Evolutionary conservation across 1,140 invertebrate species (phyloP), one percentile per base, ranked within the genome.

Genomic region (Zaprionus vittiger): DNA sequence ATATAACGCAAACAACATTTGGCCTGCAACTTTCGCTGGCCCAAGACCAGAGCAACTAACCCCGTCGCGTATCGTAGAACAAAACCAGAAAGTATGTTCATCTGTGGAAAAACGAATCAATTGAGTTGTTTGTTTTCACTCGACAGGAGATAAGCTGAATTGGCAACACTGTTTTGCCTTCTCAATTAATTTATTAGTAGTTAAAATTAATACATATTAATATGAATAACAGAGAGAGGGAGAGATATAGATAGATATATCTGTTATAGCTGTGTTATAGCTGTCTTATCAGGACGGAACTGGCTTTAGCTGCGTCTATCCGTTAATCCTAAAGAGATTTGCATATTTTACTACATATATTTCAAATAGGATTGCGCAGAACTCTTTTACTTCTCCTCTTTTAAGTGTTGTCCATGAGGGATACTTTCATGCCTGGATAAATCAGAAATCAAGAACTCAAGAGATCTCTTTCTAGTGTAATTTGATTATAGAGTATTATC

Each of bases 1-100:
- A 73, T 67, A 60, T 66, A 66, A 60, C 61, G 41, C 65, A 69
- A 80, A 67, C 69, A 84, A 66, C 72, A 80, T 77, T 83, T 83
- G 55, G 60, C 71, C 73, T 41, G 63, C 76, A 68, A 60, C 15
- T 67, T 65, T 52, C 59, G 61, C 38, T 61, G n/a, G 15, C 44
- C 49, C 49, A 0, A 14, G 34, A 60, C 47, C 44, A 62, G 41
- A 14, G 28, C 14, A 24, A 44, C 11, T 22, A 24, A 24, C 28
- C 9, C 31, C 9, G 28, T 5, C 17, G 20, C 38, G 49, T 20
- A 17, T 2, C 49, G 20, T 4, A 24, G 22, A 15, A 7, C 20
- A 15, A 2, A 31, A 1, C 9, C 7, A 9, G 6, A 9, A 31
- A 7, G 9, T 31, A 31, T 31, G 1, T 7, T 7, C 1, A 5